Evolutionary conservation across 2,113 vertebrate genomes (phyloP).

Genomic region (Amphiprion ocellaris): DNA sequence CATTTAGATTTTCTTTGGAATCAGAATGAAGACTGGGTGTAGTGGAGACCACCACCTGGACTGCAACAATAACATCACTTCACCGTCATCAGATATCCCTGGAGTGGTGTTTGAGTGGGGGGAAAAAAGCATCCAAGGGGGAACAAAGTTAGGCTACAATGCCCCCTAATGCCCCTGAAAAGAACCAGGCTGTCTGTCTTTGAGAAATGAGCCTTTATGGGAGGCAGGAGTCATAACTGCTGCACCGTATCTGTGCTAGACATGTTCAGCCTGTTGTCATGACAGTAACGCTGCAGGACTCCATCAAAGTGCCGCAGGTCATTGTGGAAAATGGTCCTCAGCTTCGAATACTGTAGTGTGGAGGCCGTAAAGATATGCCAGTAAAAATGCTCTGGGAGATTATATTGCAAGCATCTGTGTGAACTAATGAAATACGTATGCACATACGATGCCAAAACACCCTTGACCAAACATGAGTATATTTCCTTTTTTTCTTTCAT

Average conservation of each 20-base stretch:
- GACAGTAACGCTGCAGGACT: slow-evolving; percentile 59
- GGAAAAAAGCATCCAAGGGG: not conserved
- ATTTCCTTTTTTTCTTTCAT: slow-evolving; percentile 56
- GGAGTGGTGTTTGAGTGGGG: not conserved
- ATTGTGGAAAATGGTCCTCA: slow-evolving; percentile 48
- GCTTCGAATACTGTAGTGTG: slow-evolving; percentile 66
- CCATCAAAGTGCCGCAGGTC: slow-evolving; percentile 62
- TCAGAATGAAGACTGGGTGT: not conserved
- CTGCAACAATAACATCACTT: slow-evolving; percentile 14
- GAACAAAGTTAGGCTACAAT: slow-evolving; percentile 52
- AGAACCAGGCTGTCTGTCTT: slow-evolving; percentile 44
- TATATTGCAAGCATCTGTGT: slow-evolving; percentile 82
- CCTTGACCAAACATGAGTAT: slow-evolving; percentile 62
- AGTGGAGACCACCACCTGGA: not conserved
- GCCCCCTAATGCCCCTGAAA: slow-evolving; percentile 53
- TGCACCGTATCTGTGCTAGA: slow-evolving; percentile 41
- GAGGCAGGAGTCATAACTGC: slow-evolving; percentile 32
- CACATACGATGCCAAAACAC: slow-evolving; percentile 73
- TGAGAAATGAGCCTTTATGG: slow-evolving; percentile 9
- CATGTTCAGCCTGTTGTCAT: slow-evolving; percentile 48
- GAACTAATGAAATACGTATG: slow-evolving; percentile 79
- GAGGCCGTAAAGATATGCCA: slow-evolving; percentile 75
- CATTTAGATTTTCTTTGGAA: slow-evolving; percentile 13
- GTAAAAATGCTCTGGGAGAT: slow-evolving; percentile 76
- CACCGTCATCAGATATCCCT: slow-evolving; percentile 7